Base-by-base conservation (phyloP, 2,113 vertebrate species). In the Rhineura floridana region DNA sequence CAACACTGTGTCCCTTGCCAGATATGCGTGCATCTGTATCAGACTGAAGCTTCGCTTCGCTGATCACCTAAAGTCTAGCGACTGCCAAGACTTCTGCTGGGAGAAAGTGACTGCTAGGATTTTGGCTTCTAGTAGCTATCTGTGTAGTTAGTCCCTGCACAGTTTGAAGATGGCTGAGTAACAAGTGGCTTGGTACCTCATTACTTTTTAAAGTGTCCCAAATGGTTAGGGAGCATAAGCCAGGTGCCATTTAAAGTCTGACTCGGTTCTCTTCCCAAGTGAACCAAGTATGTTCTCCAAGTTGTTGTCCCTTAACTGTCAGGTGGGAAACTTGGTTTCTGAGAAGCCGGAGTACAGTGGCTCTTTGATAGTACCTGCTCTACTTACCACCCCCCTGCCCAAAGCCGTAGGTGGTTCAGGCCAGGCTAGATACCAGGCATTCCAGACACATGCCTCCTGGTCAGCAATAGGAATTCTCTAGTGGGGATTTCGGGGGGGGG, bases 311-410 rank as follows among this genome's bases (percentile, higher is more conserved):
- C 15, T 28, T 50, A 4, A 84, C n/a, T 70, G 67, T 62, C 33
- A 5, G 19, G 36, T 9, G 67, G 28, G 30, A 50, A 12, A 10
- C 7, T 9, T 42, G 23, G 13, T 30, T 69, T 8, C 0, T 48
- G 59, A 4, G 0, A 25, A 73, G 55, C 0, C 15, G 1, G 0
- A 2, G 28, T 0, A 0, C 0, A 0, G 0, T 73, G 44, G 2
- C n/a, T 3, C 0, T 76, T 73, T 7, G 25, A 39, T 50, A 42
- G 84, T 12, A 23, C 28, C 21, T 10, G 52, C 50, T 80, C 13
- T 15, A 30, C 0, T 8, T 33, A 3, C 81, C 36, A 12, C 30
- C 0, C 0, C 15, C 33, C 42, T 63, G 28, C 55, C 15, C 0
- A 2, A 23, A 62, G 7, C 0, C 3, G 21, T 1, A n/a, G n/a